phyloP scores from a whole-genome alignment of 2,797 vertebrate species.

The Halcyon leucocephala region DNA sequence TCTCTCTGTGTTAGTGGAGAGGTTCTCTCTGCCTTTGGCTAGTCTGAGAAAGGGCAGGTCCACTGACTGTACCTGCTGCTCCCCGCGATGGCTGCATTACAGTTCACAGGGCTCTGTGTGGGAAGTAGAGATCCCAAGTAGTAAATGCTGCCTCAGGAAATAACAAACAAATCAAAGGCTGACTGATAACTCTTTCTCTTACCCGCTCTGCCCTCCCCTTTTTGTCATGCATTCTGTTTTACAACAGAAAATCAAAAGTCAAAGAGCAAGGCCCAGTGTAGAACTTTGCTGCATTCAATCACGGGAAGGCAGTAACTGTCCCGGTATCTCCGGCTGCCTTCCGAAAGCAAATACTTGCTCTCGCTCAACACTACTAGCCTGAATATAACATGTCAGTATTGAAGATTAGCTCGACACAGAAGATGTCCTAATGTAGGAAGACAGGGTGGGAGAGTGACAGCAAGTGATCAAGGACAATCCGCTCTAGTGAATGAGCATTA shows the following conservation, averaged over 20 bases:
- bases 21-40: neutral
- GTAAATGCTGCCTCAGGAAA: neutral
- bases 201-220: rapidly evolving
- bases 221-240: neutral
- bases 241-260: neutral
- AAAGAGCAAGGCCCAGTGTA: neutral
- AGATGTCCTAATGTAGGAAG: neutral
- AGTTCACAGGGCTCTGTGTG: rapidly evolving
- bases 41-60: neutral
- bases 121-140: neutral
- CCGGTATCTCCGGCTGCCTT: neutral
- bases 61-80: neutral
- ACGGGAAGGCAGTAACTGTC: neutral
- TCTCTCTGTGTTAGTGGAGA: neutral
- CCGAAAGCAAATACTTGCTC: conserved; percentile 4
- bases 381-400: neutral
- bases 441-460: conserved; percentile 6
- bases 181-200: neutral
- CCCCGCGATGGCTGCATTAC: rapidly evolving
- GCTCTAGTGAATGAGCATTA: neutral
- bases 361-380: neutral
- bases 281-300: neutral
- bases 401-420: conserved; percentile 8
- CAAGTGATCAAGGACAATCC: neutral
- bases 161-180: neutral